These are phyloP conservation scores for Acronicta leporina DNA, from an alignment of 2,888 invertebrate genomes.

Conservation along the genomic window DNA sequence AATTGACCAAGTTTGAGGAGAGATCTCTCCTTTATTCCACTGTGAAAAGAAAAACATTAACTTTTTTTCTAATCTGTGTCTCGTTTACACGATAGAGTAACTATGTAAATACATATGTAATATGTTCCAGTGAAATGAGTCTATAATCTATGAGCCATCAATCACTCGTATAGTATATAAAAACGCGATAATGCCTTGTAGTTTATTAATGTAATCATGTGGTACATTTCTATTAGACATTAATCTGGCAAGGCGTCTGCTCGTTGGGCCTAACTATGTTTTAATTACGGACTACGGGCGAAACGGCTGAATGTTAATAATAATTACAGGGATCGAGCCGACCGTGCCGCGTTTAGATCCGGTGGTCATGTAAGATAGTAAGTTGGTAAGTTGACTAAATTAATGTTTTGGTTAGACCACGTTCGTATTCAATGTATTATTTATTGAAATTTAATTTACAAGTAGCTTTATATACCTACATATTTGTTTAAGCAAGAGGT, in stretches of 20 bases:
- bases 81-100: constrained; percentile 38
- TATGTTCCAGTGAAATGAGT: constrained; percentile 42
- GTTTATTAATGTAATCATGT: constrained; percentile 78
- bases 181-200: constrained; percentile 66
- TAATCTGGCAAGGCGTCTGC: constrained; percentile 76
- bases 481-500: not conserved
- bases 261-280: constrained; percentile 83
- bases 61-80: constrained; percentile 9
- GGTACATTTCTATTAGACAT: constrained; percentile 86
- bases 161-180: constrained; percentile 67
- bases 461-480: not conserved
- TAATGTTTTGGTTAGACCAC: not conserved
- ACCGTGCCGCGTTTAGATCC: constrained; percentile 65
- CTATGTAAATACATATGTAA: constrained; percentile 46
- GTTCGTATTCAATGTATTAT: not conserved
- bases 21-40: not conserved
- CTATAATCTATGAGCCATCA: constrained; percentile 66
- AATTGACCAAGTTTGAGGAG: too few species aligned
- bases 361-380: constrained; percentile 29
- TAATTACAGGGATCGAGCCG: constrained; percentile 79
- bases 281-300: constrained; percentile 82
- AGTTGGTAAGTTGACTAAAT: constrained; percentile 23
- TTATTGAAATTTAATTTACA: not conserved
- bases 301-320: constrained; percentile 76
- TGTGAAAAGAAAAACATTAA: not conserved